Evolutionary conservation across 2,113 vertebrate species (phyloP), one percentile per base, ranked within the genome.

Genomic region (Pseudorasbora parva): DNA sequence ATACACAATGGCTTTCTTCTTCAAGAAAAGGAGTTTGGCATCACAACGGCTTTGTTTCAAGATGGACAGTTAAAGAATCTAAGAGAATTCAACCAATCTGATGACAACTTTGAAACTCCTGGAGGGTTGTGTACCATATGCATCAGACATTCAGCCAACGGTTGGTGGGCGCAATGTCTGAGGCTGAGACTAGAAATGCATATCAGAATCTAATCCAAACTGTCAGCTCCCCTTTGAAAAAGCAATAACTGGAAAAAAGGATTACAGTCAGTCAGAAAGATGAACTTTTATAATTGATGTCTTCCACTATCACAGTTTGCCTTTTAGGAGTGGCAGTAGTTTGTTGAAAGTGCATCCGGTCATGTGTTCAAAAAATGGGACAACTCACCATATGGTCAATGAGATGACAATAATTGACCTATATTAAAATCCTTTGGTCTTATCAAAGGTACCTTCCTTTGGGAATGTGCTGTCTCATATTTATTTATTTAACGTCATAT

Each of bases 261-360:
- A 37, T 56, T 62, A 74, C 27, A 47, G 71, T 82, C 19, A 83
- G 78, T 84, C 88, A 89, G 86, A 43, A 87, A 37, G 64, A 87
- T 86, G 62, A 82, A 49, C 62, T 64, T 83, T 76, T 56, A 72
- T 83, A 81, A 78, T 49, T 85, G 83, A 81, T 75, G 74, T 89
- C 83, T 90, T 85, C 85, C 86, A 81, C 82, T 30, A 59, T 81
- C 19, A 14, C 68, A 72, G 82, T 90, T 88, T 81, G 56, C 47
- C 79, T 84, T 87, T 78, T 87, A 79, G 33, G 84, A 89, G 72
- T 72, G 64, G 23, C 56, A 77, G 57, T 30, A 86, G 79, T 86
- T 87, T 90, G 86, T 30, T 86, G 87, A 90, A 91, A 87, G 88
- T 80, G 81, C 86, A 88, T 87, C 51, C 59, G 59, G 62, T 87